These are phyloP conservation scores for Moxostoma hubbsi DNA, from an alignment of 2,797 vertebrate species.

Conservation along the genomic window DNA sequence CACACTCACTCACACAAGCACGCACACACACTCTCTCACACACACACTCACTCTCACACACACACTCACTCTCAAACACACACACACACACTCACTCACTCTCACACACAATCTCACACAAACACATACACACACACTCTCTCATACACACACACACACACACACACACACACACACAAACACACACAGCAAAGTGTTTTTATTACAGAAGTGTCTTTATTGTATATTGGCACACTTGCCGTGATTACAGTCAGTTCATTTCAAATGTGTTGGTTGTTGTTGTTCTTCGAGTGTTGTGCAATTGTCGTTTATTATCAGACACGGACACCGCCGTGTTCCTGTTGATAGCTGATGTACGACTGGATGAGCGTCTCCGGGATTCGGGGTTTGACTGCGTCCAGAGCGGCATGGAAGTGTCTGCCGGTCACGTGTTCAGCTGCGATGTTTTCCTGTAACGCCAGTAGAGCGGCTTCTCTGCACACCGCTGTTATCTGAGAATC, in stretches of 20 bases:
- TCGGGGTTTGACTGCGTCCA: conserved; percentile 84
- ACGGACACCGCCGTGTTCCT: conserved; percentile 71
- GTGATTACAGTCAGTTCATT: too few relatives aligned
- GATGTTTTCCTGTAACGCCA: conserved; percentile 85
- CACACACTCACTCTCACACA: too few relatives aligned
- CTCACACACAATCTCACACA: too few relatives aligned
- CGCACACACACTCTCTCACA: too few relatives aligned
- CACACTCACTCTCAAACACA: too few relatives aligned
- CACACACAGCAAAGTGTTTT: neutral
- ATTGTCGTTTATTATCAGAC: neutral
- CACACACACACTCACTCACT: too few relatives aligned
- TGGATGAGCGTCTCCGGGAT: conserved; percentile 87
- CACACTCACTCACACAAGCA: too few relatives aligned
- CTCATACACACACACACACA: too few relatives aligned
- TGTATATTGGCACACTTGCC: neutral
- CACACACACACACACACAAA: too few relatives aligned
- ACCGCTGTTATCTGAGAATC: conserved; percentile 88
- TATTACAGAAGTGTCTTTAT: neutral
- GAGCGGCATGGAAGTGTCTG: conserved; percentile 84
- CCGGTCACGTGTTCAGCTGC: conserved; percentile 73
- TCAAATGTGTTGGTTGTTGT: too few relatives aligned
- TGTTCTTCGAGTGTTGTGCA: too few relatives aligned
- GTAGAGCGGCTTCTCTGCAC: conserved; percentile 89
- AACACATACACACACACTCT: too few relatives aligned
- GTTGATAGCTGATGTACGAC: conserved; percentile 87